Conservation (phyloP, 2,113 vertebrate species). For the Actenoides hombroni region DNA sequence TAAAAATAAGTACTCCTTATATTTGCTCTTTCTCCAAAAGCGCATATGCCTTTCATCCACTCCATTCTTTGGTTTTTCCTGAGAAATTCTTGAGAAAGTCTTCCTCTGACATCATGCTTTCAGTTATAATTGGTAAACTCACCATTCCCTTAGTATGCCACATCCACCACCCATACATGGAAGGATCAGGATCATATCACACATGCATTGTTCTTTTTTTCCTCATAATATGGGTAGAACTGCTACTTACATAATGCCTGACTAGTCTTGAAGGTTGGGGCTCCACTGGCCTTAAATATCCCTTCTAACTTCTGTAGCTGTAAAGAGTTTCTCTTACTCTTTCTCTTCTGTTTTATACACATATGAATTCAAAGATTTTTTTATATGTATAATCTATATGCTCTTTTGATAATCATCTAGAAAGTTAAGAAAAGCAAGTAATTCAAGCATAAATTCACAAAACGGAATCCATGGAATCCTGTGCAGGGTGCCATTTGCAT, state of each 20-base stretch:
- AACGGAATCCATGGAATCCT: neutral
- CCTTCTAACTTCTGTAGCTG: neutral
- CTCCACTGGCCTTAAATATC: neutral
- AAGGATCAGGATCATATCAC: neutral
- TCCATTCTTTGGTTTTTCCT: neutral
- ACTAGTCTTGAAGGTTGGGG: neutral
- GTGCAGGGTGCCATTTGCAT: neutral
- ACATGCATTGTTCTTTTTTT: neutral
- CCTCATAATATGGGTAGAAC: accelerated
- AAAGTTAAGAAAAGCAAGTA: neutral
- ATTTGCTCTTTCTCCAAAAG: neutral
- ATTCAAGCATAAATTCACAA: neutral
- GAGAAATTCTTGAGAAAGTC: neutral
- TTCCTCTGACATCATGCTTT: neutral
- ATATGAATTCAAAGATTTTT: neutral
- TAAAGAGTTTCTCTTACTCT: neutral
- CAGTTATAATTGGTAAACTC: neutral
- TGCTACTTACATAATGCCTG: neutral
- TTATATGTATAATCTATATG: neutral
- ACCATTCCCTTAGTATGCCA: neutral
- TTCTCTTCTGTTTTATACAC: neutral
- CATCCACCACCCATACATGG: neutral
- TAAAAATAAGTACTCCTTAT: neutral
- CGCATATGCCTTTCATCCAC: neutral
- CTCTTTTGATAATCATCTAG: neutral